Evolutionary conservation across 2,888 invertebrate species (phyloP).

Genomic region (Andrena flavipes): DNA sequence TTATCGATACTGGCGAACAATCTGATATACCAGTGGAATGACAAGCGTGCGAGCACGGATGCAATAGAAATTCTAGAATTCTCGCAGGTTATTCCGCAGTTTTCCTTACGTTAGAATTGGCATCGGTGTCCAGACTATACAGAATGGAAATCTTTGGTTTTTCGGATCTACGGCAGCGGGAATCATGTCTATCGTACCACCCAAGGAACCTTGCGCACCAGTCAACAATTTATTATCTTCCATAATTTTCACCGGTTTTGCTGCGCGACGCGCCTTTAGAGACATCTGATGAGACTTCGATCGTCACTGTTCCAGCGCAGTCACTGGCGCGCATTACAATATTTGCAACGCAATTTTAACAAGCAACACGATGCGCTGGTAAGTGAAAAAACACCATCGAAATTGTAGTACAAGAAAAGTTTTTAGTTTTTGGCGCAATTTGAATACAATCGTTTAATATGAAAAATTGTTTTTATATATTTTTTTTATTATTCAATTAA

Average conservation of each 20-base stretch:
- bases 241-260: constrained; percentile 44
- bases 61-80: not conserved
- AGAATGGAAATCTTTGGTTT: constrained; percentile 91
- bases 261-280: not conserved
- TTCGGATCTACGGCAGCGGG: constrained; percentile 71
- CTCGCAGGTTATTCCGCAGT: constrained; percentile 33
- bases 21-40: no score
- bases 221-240: constrained; percentile 36
- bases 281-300: not conserved
- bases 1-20: no score
- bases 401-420: no score
- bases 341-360: not conserved
- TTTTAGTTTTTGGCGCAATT: no score
- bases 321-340: not conserved
- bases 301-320: not conserved
- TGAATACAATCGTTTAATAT: no score
- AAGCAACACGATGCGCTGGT: not conserved
- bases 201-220: constrained; percentile 21
- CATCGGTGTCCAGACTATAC: constrained; percentile 98
- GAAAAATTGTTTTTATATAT: no score
- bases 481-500: no score
- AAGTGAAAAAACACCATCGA: no score
- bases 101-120: constrained; percentile 92
- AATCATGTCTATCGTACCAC: constrained; percentile 70
- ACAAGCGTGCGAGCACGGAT: not conserved